Percentiles rank a stretch among this genome's conserved stretches.
These are phyloP conservation scores for Bucco capensis DNA, from an alignment of 2,113 vertebrate genomes.

Conservation along the genomic window DNA sequence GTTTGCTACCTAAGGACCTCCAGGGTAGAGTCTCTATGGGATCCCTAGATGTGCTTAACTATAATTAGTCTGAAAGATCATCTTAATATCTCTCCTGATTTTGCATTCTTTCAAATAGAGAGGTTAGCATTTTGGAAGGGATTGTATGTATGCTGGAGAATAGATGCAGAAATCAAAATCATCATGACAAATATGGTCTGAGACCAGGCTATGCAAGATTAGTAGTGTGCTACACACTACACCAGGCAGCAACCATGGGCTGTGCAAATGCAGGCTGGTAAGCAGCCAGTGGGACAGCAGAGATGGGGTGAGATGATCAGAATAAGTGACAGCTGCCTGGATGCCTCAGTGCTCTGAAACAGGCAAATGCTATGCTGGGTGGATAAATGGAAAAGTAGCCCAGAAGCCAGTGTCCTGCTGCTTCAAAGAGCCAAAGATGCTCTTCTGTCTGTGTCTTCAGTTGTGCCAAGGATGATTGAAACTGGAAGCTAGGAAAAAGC, in stretches of 20 bases:
- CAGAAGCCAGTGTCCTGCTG: not conserved
- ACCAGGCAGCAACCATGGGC: rapidly evolving
- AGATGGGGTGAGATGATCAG: not conserved
- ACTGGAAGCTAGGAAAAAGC: not conserved
- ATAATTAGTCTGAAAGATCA: not conserved
- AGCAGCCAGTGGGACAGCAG: not conserved
- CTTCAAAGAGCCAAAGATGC: not conserved
- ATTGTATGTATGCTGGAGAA: not conserved
- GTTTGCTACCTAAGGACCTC: not conserved
- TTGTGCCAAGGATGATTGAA: not conserved
- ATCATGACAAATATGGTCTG: not conserved
- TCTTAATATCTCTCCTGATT: not conserved
- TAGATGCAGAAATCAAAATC: not conserved
- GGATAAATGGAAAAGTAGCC: not conserved
- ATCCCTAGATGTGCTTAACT: not conserved
- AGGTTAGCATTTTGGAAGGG: not conserved
- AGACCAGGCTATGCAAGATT: not conserved
- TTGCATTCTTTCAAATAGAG: not conserved
- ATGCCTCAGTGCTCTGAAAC: not conserved
- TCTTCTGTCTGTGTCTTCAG: not conserved
- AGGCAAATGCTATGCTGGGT: not conserved
- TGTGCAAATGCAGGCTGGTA: not conserved
- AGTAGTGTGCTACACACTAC: not conserved
- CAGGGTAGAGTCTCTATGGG: not conserved
- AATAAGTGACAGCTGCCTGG: not conserved